Conservation (phyloP, 1,140 invertebrate genomes). For the Pectinophora gossypiella region DNA sequence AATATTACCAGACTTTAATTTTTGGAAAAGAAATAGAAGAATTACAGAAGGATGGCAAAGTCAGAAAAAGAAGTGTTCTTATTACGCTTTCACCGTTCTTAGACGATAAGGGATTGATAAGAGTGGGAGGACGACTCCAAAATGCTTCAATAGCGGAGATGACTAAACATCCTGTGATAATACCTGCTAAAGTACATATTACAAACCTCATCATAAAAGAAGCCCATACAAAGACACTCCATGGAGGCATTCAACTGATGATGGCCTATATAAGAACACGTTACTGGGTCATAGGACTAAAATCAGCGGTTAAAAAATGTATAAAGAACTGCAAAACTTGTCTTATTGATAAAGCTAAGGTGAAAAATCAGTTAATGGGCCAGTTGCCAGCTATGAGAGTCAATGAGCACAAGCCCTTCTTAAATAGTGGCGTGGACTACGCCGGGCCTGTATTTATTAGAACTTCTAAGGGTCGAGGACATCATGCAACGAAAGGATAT, state of each 20-base stretch:
- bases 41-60: slow-evolving; percentile 13
- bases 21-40: slow-evolving; percentile 1
- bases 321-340: not conserved
- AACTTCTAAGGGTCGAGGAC: not conserved
- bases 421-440: not conserved
- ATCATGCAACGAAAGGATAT: slow-evolving; percentile 10
- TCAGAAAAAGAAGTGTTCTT: slow-evolving; percentile 21
- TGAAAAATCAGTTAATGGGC: slow-evolving; percentile 6
- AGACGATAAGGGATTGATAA: slow-evolving; percentile 28
- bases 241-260: slow-evolving; percentile 25
- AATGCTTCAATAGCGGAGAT: slow-evolving; percentile 22
- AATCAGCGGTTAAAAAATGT: slow-evolving; percentile 15
- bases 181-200: slow-evolving; percentile 21
- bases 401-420: not conserved
- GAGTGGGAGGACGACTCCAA: slow-evolving; percentile 35
- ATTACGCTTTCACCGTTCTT: slow-evolving; percentile 29
- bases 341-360: not conserved
- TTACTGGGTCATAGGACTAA: slow-evolving; percentile 23
- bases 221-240: slow-evolving; percentile 24
- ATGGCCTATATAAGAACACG: slow-evolving; percentile 17
- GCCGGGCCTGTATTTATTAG: not conserved
- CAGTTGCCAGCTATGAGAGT: not conserved
- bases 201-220: slow-evolving; percentile 19
- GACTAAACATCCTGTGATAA: slow-evolving; percentile 32
- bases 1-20: not conserved